These are phyloP conservation scores for Grapholita molesta DNA, from an alignment of 1,140 invertebrate genomes.

Conservation along the genomic window DNA sequence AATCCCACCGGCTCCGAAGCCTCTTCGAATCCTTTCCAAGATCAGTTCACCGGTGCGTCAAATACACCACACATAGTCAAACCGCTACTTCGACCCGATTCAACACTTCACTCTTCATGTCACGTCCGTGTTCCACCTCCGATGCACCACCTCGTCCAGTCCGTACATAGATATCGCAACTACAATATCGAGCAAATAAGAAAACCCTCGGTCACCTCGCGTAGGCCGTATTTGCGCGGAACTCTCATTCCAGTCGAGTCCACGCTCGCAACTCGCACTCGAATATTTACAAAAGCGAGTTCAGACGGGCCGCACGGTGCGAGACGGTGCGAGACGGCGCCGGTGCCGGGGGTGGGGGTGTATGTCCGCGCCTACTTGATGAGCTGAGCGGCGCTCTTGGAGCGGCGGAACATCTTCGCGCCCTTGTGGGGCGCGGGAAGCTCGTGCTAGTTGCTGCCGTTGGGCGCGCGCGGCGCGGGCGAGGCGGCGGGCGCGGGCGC, in stretches of 20 bases:
- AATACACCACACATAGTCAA: background rate
- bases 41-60: background rate
- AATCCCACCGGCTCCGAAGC: background rate
- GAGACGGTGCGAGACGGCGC: too few species aligned
- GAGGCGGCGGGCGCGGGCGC: conserved; percentile 42
- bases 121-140: too few species aligned
- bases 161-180: too few species aligned
- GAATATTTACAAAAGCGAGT: too few species aligned
- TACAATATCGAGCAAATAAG: too few species aligned
- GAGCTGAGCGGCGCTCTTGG: conserved; percentile 76
- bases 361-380: conserved; percentile 61
- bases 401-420: conserved; percentile 77
- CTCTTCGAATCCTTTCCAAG: background rate
- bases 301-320: too few species aligned
- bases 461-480: conserved; percentile 50
- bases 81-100: background rate
- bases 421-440: conserved; percentile 70
- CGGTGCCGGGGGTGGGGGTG: background rate
- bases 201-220: too few species aligned
- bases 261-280: too few species aligned
- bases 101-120: too few species aligned
- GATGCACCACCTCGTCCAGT: too few species aligned
- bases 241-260: too few species aligned
- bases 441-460: conserved; percentile 77
- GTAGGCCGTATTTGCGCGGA: too few species aligned